Evolutionary conservation across 2,797 vertebrate species (phyloP).

Genomic region (Myripristis jacobus): DNA sequence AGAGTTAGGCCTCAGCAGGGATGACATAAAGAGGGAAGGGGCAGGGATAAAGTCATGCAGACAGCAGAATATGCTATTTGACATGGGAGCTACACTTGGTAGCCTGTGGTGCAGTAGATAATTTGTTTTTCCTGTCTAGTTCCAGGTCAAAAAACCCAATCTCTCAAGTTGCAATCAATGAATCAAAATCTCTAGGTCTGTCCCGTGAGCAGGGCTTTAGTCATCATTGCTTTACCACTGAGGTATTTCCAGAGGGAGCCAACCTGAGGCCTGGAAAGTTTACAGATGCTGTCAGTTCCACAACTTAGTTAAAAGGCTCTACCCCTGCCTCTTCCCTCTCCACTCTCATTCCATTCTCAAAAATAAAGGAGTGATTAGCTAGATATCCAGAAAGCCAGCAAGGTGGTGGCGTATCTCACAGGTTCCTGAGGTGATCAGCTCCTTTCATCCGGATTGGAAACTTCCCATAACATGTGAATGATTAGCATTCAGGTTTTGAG

Average conservation of each 20-base stretch:
- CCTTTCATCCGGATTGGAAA: conserved; percentile 4
- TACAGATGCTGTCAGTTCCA: background rate
- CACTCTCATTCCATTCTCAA: conserved; percentile 13
- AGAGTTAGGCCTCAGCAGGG: conserved; percentile 21
- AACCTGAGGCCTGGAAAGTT: background rate
- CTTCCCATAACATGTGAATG: conserved; percentile 69
- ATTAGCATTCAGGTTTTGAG: conserved; percentile 35
- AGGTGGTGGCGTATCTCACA: background rate
- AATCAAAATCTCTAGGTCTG: background rate
- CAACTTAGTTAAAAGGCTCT: background rate
- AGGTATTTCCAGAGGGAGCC: conserved; percentile 9
- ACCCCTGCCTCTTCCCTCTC: conserved; percentile 27
- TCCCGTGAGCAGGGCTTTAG: background rate
- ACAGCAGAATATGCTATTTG: conserved; percentile 6
- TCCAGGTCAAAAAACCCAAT: background rate
- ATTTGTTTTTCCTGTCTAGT: background rate
- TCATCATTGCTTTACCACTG: background rate
- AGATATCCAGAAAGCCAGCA: conserved; percentile 2
- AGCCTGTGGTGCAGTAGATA: conserved; percentile 13
- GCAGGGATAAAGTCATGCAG: conserved; percentile 34
- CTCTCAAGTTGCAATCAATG: background rate
- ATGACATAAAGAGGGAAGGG: conserved; percentile 37
- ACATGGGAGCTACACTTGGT: background rate
- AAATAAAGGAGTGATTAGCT: background rate
- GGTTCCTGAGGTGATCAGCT: background rate